phyloP scores from a whole-genome alignment of 2,888 invertebrate species.

The Stenotaenia linearis region DNA sequence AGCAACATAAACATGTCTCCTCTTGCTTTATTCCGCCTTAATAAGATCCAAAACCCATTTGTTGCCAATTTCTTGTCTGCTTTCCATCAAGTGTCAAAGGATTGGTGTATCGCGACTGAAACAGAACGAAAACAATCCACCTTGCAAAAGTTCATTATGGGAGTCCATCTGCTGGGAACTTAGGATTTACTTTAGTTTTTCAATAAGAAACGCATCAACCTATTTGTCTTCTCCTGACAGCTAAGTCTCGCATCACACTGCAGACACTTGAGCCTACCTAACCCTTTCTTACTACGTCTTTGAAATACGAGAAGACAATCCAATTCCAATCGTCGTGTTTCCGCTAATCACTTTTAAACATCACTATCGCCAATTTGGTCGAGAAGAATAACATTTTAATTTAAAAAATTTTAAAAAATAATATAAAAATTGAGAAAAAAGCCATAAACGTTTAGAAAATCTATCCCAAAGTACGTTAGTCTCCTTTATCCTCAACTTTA shows the following conservation, averaged over 20 bases:
- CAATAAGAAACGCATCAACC: conserved; percentile 5
- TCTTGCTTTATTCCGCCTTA: not conserved
- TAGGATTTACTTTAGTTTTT: not conserved
- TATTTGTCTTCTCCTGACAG: not conserved
- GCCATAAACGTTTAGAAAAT: not conserved
- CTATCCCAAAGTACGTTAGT: not conserved
- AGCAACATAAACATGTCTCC: not conserved
- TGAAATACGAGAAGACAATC: not conserved
- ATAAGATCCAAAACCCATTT: not conserved
- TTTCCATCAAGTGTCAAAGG: conserved; percentile 9
- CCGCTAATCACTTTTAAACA: not conserved
- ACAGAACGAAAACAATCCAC: not conserved
- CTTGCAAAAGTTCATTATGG: not conserved
- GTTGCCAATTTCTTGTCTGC: not conserved
- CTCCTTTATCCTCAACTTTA: not conserved
- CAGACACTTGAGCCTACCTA: not conserved
- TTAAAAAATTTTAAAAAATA: not conserved
- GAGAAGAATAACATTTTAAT: not conserved
- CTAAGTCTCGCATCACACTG: not conserved
- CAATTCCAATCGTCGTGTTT: not conserved
- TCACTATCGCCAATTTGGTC: not conserved
- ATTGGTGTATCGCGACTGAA: not conserved
- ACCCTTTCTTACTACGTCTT: not conserved
- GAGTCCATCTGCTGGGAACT: not conserved
- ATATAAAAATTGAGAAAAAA: not conserved